Evolutionary conservation across 2,797 vertebrate species (phyloP).

Genomic region (Pangasius macronema): DNA sequence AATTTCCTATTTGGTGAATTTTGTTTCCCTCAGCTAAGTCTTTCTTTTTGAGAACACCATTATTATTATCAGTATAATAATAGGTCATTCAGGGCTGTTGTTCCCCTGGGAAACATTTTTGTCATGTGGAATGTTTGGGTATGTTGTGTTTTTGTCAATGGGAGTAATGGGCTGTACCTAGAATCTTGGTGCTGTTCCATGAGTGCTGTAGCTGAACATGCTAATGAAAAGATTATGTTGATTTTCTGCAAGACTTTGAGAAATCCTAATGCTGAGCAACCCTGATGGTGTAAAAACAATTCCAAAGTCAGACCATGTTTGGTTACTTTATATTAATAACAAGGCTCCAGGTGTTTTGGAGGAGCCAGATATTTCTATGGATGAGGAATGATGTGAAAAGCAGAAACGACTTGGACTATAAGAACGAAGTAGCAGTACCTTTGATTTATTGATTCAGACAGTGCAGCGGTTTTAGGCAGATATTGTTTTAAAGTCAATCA

Average conservation of each 20-base stretch:
- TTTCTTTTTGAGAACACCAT: slow-evolving; percentile 36
- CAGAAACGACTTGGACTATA: slow-evolving; percentile 4
- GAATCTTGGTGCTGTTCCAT: slow-evolving; percentile 46
- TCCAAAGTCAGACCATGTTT: not conserved
- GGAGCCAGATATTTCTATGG: slow-evolving; percentile 21
- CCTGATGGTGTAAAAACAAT: not conserved
- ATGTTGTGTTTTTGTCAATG: slow-evolving; percentile 49
- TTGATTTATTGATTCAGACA: slow-evolving; percentile 13
- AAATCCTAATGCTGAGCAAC: not conserved
- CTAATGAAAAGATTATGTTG: slow-evolving; percentile 3
- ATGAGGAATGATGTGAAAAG: slow-evolving; percentile 23
- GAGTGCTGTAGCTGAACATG: slow-evolving; percentile 1
- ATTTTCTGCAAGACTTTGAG: not conserved
- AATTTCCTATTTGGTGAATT: slow-evolving; percentile 19
- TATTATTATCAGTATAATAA: slow-evolving; percentile 57
- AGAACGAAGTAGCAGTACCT: slow-evolving; percentile 7
- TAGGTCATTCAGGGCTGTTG: slow-evolving; percentile 51
- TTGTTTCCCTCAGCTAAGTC: slow-evolving; percentile 11
- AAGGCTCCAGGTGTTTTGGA: slow-evolving; percentile 3
- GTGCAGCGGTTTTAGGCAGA: not conserved
- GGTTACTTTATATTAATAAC: slow-evolving; percentile 19
- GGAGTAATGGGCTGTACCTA: slow-evolving; percentile 60
- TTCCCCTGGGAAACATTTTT: slow-evolving; percentile 43
- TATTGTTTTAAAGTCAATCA: slow-evolving; percentile 15
- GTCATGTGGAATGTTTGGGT: slow-evolving; percentile 40